Base-by-base conservation (phyloP, 2,797 vertebrate species). In the Anabas testudineus region DNA sequence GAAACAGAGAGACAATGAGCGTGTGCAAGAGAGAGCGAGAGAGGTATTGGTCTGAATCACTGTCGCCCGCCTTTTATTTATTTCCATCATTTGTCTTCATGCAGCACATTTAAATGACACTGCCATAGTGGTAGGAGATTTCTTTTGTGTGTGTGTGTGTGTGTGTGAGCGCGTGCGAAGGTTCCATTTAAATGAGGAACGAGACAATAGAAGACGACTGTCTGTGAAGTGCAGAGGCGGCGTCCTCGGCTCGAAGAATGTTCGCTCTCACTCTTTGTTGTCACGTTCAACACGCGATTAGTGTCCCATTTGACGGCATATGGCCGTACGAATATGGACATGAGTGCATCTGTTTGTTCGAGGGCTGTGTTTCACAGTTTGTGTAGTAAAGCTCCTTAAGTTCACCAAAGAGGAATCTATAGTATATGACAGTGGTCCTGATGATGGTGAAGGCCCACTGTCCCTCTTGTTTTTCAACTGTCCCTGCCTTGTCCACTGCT, bases 11-110 rank as follows among this genome's bases (percentile, higher is more conserved):
- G 18, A 48, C 12, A 57, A 7, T 41, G 34, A 21, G 30, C 16
- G 10, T 22, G 42, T 43, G 46, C 24, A 15, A 42, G 7, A 60
- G 32, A 7, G 32, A 7, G 32, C 7, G 21, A 59, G 10, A 42
- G 18, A 30, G 28, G 7, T 8, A 13, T 15, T 57, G 5, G 12
- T 51, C 26, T 15, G 30, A 0, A 16, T 51, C 16, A 26, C 54
- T 56, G 37, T 63, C 8, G 19, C 28, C 36, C 49, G 52, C 30
- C 28, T 60, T 43, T 67, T 39, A 48, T 64, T 77, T 62, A 58
- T 65, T 69, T 66, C 53, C 46, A 72, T 72, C 59, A 72, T 78
- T 32, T 30, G 52, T 78, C 67, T 74, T 71, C 9, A 52, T 71
- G 24, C 53, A 19, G 43, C 22, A 46, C 26, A 42, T 66, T 61